Percentiles rank a stretch among this genome's conserved stretches.
Conservation (phyloP, 2,113 vertebrate genomes). For the Elaphurus davidianus region DNA sequence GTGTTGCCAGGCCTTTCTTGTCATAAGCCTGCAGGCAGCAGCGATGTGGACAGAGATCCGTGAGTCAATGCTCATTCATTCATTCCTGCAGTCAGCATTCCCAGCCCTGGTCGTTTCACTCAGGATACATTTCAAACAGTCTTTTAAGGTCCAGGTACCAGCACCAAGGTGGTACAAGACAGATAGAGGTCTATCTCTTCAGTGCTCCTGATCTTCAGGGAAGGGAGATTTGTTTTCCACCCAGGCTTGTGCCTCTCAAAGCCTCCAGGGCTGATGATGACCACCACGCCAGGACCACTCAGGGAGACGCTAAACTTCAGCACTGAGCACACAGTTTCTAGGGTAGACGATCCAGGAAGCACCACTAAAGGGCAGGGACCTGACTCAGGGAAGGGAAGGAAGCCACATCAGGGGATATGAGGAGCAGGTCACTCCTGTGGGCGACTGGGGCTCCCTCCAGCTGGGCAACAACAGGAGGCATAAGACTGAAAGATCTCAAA, state of each 20-base stretch:
- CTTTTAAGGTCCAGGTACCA: background rate
- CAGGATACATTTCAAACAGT: background rate
- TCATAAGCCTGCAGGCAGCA: background rate
- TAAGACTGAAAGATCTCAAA: background rate
- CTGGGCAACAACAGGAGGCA: too few species aligned
- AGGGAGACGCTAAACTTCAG: background rate
- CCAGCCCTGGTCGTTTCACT: background rate
- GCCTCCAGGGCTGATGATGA: background rate
- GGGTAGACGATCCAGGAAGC: background rate
- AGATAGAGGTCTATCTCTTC: background rate
- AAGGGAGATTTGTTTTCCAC: background rate
- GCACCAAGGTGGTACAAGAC: background rate
- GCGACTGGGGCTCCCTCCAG: background rate
- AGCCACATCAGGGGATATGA: background rate
- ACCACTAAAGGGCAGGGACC: background rate
- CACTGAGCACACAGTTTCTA: background rate
- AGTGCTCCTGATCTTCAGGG: background rate
- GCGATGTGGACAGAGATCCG: rapidly evolving
- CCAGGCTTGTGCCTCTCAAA: background rate
- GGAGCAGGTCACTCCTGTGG: background rate
- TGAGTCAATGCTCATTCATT: background rate
- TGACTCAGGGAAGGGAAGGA: background rate
- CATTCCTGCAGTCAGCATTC: background rate
- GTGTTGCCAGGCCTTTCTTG: background rate
- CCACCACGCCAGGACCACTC: background rate